These are phyloP conservation scores for Microctenopoma steveboyesi DNA, from an alignment of 2,797 vertebrate genomes.

Conservation along the genomic window DNA sequence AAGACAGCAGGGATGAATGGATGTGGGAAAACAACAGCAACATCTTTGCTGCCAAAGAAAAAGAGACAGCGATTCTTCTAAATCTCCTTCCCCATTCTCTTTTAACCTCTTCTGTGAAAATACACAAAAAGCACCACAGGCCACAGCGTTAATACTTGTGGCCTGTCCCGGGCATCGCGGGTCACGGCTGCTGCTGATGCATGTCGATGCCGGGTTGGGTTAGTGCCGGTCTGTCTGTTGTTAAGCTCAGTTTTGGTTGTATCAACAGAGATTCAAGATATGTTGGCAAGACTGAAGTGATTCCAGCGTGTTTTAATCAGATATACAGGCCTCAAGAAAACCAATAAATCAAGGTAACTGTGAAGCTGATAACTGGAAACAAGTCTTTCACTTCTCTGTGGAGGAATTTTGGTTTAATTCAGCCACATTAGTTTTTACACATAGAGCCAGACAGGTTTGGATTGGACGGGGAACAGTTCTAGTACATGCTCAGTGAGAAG, in stretches of 20 bases:
- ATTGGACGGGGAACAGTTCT: too few relatives aligned
- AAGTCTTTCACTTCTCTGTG: too few relatives aligned
- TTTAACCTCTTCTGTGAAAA: constrained; percentile 64
- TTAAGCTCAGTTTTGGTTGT: constrained; percentile 53
- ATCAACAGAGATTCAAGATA: constrained; percentile 50
- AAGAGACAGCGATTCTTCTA: constrained; percentile 12
- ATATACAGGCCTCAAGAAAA: constrained; percentile 1
- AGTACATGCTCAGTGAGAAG: too few relatives aligned
- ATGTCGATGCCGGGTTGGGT: constrained; percentile 50
- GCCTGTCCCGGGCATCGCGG: constrained; percentile 35
- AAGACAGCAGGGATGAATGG: constrained; percentile 21
- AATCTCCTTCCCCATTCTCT: constrained; percentile 18
- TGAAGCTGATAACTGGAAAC: too few relatives aligned
- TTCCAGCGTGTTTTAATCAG: constrained; percentile 27
- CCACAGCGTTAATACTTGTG: constrained; percentile 46
- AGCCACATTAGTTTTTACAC: too few relatives aligned
- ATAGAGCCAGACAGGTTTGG: too few relatives aligned
- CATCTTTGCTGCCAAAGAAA: constrained; percentile 29
- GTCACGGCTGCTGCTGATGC: constrained; percentile 39
- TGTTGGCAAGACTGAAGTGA: constrained; percentile 10
- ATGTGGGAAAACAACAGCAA: constrained; percentile 25
- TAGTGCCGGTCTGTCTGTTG: constrained; percentile 49
- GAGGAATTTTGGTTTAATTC: too few relatives aligned
- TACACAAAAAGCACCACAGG: constrained; percentile 59
- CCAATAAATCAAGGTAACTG: too few relatives aligned